Percentiles rank a stretch among this genome's conserved stretches.
These are phyloP conservation scores for Paramormyrops kingsleyae DNA, from an alignment of 2,113 vertebrate genomes.

Conservation along the genomic window DNA sequence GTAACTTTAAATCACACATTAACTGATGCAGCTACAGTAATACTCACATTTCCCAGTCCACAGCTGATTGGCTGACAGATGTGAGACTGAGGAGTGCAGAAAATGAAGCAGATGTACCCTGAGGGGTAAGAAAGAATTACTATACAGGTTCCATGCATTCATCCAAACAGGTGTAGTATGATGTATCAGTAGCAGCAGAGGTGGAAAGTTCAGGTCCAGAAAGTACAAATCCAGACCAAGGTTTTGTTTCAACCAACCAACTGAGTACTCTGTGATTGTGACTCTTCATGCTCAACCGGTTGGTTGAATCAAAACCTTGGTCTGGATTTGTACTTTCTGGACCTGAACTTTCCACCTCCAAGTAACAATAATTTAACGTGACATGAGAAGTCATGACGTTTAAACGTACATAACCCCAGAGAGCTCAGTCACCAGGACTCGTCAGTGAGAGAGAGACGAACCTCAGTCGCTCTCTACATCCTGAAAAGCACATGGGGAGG, in stretches of 20 bases:
- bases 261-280: no score
- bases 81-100: neutral
- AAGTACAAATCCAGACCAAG: no score
- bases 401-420: neutral
- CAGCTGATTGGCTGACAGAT: neutral
- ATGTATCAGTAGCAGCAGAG: neutral
- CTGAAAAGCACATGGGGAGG: neutral
- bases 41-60: neutral
- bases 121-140: neutral
- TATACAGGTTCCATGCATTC: neutral
- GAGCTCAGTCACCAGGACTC: neutral
- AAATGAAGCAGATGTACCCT: neutral
- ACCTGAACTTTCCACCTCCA: no score
- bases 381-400: neutral
- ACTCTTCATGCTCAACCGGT: no score
- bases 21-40: neutral
- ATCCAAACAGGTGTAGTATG: neutral
- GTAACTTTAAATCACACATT: neutral
- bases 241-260: no score
- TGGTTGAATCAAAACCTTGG: no score
- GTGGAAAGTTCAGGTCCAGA: no score
- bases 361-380: neutral
- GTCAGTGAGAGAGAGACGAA: neutral
- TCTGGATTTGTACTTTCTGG: no score
- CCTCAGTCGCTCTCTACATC: neutral